Percentiles rank a stretch among this genome's conserved stretches.
Evolutionary conservation across 2,797 vertebrate genomes (phyloP).

Genomic region (Amazona finschi): DNA sequence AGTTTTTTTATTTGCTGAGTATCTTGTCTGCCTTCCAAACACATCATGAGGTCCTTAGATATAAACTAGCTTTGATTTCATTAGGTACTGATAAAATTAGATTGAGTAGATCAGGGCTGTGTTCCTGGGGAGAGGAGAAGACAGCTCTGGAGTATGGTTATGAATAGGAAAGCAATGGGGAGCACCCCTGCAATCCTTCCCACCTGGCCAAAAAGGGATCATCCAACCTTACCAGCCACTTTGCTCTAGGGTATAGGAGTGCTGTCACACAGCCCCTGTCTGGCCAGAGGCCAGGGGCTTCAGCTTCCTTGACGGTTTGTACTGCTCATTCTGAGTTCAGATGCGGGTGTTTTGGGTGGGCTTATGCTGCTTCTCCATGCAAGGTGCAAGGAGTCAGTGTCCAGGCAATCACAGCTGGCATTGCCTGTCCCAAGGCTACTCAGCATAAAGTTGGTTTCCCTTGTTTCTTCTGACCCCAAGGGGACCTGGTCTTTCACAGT

Average conservation of each 20-base stretch:
- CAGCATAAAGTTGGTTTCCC: not conserved
- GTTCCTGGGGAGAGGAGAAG: not conserved
- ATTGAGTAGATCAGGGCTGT: not conserved
- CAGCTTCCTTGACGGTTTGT: not conserved
- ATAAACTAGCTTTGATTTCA: conserved; percentile 52
- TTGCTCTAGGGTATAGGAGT: accelerated
- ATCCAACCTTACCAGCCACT: accelerated
- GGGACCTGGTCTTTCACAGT: not conserved
- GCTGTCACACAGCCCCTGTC: not conserved
- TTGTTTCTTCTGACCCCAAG: not conserved
- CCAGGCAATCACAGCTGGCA: not conserved
- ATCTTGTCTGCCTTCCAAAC: conserved; percentile 55
- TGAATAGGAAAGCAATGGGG: not conserved
- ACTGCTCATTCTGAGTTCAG: not conserved
- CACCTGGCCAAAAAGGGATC: not conserved
- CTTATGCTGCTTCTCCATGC: not conserved
- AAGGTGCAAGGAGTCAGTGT: not conserved
- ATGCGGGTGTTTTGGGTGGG: not conserved
- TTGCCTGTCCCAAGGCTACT: not conserved
- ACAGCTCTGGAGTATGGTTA: not conserved
- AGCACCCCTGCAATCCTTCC: not conserved
- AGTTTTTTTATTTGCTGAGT: not conserved
- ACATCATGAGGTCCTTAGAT: conserved; percentile 19
- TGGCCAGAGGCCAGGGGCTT: not conserved
- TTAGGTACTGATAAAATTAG: not conserved